Evolutionary conservation across 2,797 vertebrate species (phyloP).

Genomic region (Falco columbarius): DNA sequence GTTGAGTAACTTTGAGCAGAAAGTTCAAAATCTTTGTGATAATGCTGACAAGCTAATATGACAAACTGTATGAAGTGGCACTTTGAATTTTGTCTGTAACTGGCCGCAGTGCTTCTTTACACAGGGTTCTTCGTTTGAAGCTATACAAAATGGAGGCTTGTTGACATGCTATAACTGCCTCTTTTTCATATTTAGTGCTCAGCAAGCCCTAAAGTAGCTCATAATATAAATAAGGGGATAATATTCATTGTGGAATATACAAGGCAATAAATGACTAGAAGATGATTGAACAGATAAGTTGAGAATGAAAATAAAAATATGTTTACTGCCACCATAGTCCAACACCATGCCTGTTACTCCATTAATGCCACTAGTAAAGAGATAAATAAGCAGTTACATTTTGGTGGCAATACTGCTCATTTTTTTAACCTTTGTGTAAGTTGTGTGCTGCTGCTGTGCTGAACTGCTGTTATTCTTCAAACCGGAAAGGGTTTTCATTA

Average conservation of each 20-base stretch:
- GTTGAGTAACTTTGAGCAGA: neutral
- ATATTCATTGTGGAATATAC: neutral
- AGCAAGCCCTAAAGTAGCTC: conserved; percentile 3
- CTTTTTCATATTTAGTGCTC: neutral
- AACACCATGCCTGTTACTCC: neutral
- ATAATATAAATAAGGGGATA: conserved; percentile 31
- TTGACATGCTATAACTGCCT: neutral
- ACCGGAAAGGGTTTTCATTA: neutral
- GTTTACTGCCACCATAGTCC: neutral
- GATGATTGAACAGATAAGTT: neutral
- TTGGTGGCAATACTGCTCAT: neutral
- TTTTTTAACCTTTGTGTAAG: neutral
- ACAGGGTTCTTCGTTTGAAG: neutral
- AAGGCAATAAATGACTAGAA: conserved; percentile 10
- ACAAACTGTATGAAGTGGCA: neutral
- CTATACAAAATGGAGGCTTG: neutral
- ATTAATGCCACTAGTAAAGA: neutral
- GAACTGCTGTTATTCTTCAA: neutral
- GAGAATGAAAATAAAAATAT: neutral
- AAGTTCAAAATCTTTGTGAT: neutral
- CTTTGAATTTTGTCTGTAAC: neutral
- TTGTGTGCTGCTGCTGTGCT: neutral
- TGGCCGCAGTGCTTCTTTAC: neutral
- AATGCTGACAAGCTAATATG: neutral
- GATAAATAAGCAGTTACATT: neutral